phyloP scores from a whole-genome alignment of 2,888 invertebrate species.

The Sarcophaga caerulescens region DNA sequence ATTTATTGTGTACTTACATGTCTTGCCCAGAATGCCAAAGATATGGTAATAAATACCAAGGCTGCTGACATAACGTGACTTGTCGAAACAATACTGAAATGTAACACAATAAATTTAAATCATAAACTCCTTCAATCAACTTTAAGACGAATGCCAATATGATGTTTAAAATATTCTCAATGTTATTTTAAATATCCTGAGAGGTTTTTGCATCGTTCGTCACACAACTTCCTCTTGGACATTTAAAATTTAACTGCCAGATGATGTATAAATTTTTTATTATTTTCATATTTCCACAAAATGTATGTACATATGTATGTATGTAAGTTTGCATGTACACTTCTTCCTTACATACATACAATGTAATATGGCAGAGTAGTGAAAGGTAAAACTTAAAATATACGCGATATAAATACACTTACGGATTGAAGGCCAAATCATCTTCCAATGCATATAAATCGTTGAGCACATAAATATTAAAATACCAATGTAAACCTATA shows the following conservation, averaged over 20 bases:
- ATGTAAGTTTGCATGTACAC: no score
- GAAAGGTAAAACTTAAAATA: background rate
- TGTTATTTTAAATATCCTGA: no score
- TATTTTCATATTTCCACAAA: no score
- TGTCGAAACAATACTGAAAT: conserved; percentile 76
- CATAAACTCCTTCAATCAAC: no score
- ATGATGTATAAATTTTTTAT: no score
- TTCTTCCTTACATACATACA: no score
- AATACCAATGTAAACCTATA: conserved; percentile 83
- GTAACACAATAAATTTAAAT: conserved; percentile 37
- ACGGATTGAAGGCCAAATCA: conserved; percentile 77
- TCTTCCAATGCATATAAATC: conserved; percentile 84
- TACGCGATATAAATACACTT: conserved; percentile 69
- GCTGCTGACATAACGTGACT: conserved; percentile 79
- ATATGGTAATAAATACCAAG: conserved; percentile 83
- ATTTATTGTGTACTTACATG: conserved; percentile 82
- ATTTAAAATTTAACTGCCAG: no score
- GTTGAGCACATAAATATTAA: conserved; percentile 83
- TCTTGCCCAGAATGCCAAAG: conserved; percentile 84
- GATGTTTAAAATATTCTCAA: background rate
- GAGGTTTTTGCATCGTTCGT: no score
- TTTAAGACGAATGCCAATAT: background rate
- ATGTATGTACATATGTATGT: background rate
- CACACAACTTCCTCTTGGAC: no score
- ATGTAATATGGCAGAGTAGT: no score